Conservation (phyloP, 2,113 vertebrate species). For the Danio rerio region DNA sequence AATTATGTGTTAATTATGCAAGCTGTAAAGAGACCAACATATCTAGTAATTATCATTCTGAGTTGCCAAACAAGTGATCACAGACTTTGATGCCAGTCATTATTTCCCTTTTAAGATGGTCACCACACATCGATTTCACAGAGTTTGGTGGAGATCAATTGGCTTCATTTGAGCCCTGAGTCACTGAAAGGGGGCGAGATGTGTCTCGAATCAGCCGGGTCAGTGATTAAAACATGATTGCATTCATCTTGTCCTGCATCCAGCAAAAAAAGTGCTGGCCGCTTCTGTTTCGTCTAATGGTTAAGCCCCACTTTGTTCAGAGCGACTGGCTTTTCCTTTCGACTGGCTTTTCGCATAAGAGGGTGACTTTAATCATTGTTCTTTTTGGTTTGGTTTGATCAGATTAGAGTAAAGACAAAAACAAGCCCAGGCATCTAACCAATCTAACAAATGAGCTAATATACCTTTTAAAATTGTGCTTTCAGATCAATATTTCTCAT, state of each 20-base stretch:
- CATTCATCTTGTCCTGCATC: constrained; percentile 42
- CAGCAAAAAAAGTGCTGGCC: constrained; percentile 44
- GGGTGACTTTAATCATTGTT: constrained; percentile 37
- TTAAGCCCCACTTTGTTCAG: constrained; percentile 36
- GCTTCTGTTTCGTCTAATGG: constrained; percentile 37
- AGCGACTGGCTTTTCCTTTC: constrained; percentile 27
- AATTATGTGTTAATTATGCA: constrained; percentile 45
- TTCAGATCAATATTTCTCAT: constrained; percentile 27
- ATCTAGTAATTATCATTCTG: constrained; percentile 41
- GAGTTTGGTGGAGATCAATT: constrained; percentile 44
- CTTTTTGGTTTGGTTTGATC: constrained; percentile 38
- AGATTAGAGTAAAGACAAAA: constrained; percentile 20
- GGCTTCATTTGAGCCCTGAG: constrained; percentile 18
- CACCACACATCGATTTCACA: constrained; percentile 28
- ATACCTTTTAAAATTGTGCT: constrained; percentile 30
- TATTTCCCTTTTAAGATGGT: constrained; percentile 35
- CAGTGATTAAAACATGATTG: constrained; percentile 44
- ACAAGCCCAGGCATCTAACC: constrained; percentile 15
- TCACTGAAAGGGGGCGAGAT: neutral
- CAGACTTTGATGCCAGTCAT: constrained; percentile 24
- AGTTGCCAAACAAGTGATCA: constrained; percentile 44
- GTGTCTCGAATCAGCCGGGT: constrained; percentile 27
- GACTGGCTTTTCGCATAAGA: constrained; percentile 1
- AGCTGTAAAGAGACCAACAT: constrained; percentile 32
- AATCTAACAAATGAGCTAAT: constrained; percentile 25